Conservation (phyloP, 2,888 invertebrate species). For the Crocallis elinguaria region DNA sequence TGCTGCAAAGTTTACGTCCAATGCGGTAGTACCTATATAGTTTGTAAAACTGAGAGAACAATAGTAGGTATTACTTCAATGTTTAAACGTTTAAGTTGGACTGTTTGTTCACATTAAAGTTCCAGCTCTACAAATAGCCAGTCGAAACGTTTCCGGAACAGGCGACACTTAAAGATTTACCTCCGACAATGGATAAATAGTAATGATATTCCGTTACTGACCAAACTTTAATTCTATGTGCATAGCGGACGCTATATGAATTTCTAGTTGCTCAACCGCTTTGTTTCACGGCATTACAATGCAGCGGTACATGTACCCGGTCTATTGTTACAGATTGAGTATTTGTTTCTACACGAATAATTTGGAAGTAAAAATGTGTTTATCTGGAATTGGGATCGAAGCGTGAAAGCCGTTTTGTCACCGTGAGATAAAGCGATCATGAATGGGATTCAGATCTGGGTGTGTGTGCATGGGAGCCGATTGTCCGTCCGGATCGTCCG, state of each 20-base stretch:
- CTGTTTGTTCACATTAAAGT: neutral
- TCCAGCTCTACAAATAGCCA: conserved; percentile 24
- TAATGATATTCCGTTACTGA: conserved; percentile 57
- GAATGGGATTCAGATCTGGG: conserved; percentile 32
- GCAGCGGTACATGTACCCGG: conserved; percentile 42
- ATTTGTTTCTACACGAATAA: conserved; percentile 28
- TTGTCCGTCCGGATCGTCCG: conserved; percentile 58
- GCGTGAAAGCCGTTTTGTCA: conserved; percentile 22
- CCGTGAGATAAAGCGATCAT: conserved; percentile 32
- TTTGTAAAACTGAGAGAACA: conserved; percentile 10
- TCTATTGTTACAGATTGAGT: conserved; percentile 40
- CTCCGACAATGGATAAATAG: conserved; percentile 53
- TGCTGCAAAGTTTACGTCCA: conserved; percentile 31
- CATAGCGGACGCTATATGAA: conserved; percentile 58
- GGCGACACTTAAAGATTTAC: conserved; percentile 39
- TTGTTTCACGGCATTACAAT: conserved; percentile 60
- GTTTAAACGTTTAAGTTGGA: conserved; percentile 5
- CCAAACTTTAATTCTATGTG: conserved; percentile 60
- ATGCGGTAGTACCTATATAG: conserved; percentile 11
- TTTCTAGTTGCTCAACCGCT: conserved; percentile 56
- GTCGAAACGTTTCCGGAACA: conserved; percentile 38
- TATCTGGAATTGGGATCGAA: conserved; percentile 24
- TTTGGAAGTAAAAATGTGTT: conserved; percentile 29
- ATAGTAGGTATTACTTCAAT: neutral
- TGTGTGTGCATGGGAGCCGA: conserved; percentile 38